Evolutionary conservation across 2,888 invertebrate species (phyloP).

Genomic region (Rotaria magnacalcarata): DNA sequence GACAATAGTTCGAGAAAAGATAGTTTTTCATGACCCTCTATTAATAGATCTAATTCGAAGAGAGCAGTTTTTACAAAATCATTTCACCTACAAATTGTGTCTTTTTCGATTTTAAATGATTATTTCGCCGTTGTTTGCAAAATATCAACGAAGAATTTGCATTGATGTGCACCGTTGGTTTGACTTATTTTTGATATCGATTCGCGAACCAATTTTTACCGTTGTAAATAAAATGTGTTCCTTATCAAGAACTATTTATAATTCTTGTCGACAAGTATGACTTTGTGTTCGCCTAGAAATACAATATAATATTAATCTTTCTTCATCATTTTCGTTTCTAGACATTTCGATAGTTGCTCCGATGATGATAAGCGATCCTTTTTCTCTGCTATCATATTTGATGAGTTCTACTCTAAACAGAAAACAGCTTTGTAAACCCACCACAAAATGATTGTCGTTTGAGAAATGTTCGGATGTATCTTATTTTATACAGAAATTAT

Average conservation of each 20-base stretch:
- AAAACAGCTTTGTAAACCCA: no score
- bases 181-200: constrained; percentile 81
- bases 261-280: constrained; percentile 72
- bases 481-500: no score
- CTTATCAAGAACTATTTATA: constrained; percentile 97
- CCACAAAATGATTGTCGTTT: no score
- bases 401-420: no score
- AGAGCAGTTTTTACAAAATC: constrained; percentile 64
- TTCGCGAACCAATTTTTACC: constrained; percentile 93
- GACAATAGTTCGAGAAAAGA: constrained; percentile 48
- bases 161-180: constrained; percentile 70
- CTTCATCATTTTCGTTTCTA: no score
- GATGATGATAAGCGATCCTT: no score
- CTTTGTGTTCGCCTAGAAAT: constrained; percentile 63
- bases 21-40: constrained; percentile 56
- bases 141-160: constrained; percentile 76
- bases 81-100: constrained; percentile 59
- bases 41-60: no score
- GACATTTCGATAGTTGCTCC: no score
- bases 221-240: constrained; percentile 99
- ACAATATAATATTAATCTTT: no score
- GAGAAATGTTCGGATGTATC: no score
- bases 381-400: no score
- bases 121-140: constrained; percentile 67
- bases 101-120: constrained; percentile 65